Conservation (phyloP, 2,113 vertebrate species). For the Camelus bactrianus region DNA sequence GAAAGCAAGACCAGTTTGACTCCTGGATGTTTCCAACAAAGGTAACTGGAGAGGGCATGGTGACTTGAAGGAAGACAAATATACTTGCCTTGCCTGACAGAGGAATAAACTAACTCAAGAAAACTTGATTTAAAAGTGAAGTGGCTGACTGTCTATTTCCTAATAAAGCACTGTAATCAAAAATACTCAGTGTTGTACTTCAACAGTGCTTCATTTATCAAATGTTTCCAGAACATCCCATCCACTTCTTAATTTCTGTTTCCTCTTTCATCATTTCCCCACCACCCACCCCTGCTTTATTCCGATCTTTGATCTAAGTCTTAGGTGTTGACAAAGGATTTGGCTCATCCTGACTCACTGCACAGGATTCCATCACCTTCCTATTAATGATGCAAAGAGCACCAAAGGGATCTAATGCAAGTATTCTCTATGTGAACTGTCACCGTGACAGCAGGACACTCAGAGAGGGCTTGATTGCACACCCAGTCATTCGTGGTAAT, state of each 20-base stretch:
- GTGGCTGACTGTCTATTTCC: conserved; percentile 77
- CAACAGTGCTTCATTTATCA: conserved; percentile 79
- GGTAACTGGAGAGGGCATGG: background rate
- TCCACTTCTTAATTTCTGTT: conserved; percentile 81
- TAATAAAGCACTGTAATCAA: conserved; percentile 80
- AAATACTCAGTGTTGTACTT: conserved; percentile 79
- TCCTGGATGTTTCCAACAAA: background rate
- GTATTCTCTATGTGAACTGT: conserved; percentile 45
- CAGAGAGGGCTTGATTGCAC: conserved; percentile 56
- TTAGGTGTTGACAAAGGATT: conserved; percentile 74
- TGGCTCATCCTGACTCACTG: conserved; percentile 66
- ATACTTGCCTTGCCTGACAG: background rate
- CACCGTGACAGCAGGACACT: conserved; percentile 58
- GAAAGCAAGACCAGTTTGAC: background rate
- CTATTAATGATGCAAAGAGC: conserved; percentile 74
- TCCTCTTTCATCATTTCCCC: conserved; percentile 74
- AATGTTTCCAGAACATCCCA: conserved; percentile 75
- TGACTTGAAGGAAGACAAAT: conserved; percentile 31
- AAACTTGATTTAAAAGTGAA: conserved; percentile 76
- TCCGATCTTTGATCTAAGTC: conserved; percentile 79
- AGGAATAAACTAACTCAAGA: conserved; percentile 55
- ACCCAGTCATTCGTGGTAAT: conserved; percentile 61
- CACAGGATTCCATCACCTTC: conserved; percentile 69
- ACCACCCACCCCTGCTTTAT: conserved; percentile 58
- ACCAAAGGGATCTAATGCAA: conserved; percentile 61